Percentiles rank a stretch among this genome's conserved stretches.
Evolutionary conservation across 2,797 vertebrate genomes (phyloP).

Genomic region (Enteromius fasciolatus): DNA sequence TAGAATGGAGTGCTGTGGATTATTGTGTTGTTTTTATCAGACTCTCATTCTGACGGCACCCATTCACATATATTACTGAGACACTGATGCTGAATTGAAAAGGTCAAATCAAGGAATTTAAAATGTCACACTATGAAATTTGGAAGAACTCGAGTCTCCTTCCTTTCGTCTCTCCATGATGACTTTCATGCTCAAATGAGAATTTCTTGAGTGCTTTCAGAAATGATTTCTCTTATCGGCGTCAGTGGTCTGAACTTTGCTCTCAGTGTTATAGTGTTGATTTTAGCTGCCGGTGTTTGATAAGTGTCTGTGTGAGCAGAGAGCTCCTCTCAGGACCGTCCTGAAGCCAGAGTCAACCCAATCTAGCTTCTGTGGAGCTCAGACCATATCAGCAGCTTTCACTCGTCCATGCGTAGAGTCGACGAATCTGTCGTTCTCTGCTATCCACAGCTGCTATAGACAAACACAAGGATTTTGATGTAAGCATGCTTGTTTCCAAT

Average conservation of each 20-base stretch:
- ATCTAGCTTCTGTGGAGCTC: neutral
- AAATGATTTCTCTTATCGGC: neutral
- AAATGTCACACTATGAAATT: neutral
- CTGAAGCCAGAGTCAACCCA: neutral
- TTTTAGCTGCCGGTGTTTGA: neutral
- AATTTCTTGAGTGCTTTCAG: neutral
- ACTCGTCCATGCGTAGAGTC: neutral
- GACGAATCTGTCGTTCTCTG: neutral
- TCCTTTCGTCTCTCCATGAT: neutral
- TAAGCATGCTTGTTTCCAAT: neutral
- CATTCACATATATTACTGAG: no score
- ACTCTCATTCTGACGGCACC: no score
- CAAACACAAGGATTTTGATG: neutral
- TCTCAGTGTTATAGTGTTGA: neutral
- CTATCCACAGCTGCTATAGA: neutral
- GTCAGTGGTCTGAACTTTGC: neutral
- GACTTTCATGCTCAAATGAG: neutral
- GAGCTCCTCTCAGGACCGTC: neutral
- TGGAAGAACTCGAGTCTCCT: neutral
- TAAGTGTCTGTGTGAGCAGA: neutral
- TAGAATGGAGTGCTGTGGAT: no score
- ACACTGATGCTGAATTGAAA: no score
- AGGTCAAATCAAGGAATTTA: no score
- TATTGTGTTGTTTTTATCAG: no score
- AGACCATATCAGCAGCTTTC: neutral